Base-by-base conservation (phyloP, 1,140 invertebrate genomes). In the Drosophila erecta region DNA sequence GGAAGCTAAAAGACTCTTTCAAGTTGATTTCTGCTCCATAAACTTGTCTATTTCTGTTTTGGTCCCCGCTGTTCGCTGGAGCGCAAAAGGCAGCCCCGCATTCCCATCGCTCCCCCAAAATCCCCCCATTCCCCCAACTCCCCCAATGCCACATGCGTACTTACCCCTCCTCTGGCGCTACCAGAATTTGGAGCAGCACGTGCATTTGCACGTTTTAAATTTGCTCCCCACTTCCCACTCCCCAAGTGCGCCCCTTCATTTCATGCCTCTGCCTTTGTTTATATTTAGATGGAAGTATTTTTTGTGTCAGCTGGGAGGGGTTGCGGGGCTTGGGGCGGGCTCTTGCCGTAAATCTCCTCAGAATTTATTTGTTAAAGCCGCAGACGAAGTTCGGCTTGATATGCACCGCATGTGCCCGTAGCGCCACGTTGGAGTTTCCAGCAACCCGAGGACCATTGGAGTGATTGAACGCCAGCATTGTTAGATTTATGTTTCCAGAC, bases 11-110 rank as follows among this genome's bases (percentile, higher is more conserved):
- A 87, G 84, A 83, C 54, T 87, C 79, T 87, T 87, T 87, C 79
- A 87, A 87, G 66, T 87, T 86, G 83, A 83, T 87, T 87, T 87
- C 83, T 87, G 84, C 83, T 87, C 84, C 83, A 87, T 87, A 87
- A 87, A 87, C 84, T 87, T 89, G 83, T 87, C 83, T 87, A 87
- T 87, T 87, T 87, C 70, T 62, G 71, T 87, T 67, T 71, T 53
- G 65, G 69, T 72, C 65, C 44, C 53, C 66, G 47, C 62, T 79
- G 59, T 47, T 89, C 62, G 62, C 84, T 89, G 65, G 66, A 87
- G 84, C 84, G 71, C 46, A 81, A 59, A 64, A 62, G 81, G 61
- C 46, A 77, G 33, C 43, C 56, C 47, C 58, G 57, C 41, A 44
- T 24, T 22, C 38, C 54, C 53, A 35, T 15, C n/a, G n/a, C n/a